These are phyloP conservation scores for Drosophila cardini DNA, from an alignment of 1,140 invertebrate species.

Conservation along the genomic window DNA sequence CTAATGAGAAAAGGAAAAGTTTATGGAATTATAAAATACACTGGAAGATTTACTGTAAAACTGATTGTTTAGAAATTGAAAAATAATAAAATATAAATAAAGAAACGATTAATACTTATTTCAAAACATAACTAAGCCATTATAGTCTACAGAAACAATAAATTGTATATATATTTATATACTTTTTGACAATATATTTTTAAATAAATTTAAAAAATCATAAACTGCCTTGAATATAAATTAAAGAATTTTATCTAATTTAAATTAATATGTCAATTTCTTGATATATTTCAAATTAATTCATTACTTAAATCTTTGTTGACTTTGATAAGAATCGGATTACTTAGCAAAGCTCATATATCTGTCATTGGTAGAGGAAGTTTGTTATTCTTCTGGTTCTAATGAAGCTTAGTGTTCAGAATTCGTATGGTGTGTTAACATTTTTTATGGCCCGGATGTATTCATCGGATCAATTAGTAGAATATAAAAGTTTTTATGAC, in stretches of 20 bases:
- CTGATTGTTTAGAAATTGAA: too few species aligned
- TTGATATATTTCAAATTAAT: neutral
- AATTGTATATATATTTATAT: too few species aligned
- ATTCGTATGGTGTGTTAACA: slow-evolving; percentile 39
- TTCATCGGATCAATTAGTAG: slow-evolving; percentile 62
- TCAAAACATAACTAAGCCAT: too few species aligned
- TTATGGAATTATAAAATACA: too few species aligned
- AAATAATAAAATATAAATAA: too few species aligned
- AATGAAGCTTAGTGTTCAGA: neutral
- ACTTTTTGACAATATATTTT: too few species aligned
- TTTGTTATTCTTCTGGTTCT: neutral
- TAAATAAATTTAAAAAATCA: too few species aligned
- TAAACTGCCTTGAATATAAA: too few species aligned
- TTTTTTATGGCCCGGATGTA: slow-evolving; percentile 66
- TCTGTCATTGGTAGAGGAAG: neutral
- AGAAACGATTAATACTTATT: too few species aligned
- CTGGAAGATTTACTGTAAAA: too few species aligned
- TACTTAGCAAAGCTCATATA: neutral
- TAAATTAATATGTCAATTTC: neutral
- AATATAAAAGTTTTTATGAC: slow-evolving; percentile 63
- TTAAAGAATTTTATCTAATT: too few species aligned
- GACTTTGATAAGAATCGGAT: neutral
- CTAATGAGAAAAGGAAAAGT: neutral
- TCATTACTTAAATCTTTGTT: neutral
- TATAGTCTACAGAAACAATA: too few species aligned